A percentile compares a stretch with the other conserved stretches of the same genome.
phyloP scores from a whole-genome alignment of 2,797 vertebrate species.

The Enteromius paludinosus region DNA sequence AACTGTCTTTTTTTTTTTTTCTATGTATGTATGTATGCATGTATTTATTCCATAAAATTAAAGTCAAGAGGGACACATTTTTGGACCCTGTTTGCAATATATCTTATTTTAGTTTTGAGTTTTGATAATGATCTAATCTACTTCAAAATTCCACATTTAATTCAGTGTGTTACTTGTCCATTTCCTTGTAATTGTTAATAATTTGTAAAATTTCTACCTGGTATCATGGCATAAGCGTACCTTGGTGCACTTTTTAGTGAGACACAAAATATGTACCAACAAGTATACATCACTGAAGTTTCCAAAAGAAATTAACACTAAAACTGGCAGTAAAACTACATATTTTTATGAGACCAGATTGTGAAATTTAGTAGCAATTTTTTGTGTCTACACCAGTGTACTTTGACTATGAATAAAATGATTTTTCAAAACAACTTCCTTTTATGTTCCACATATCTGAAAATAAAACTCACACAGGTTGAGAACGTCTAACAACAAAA shows the following conservation, averaged over 20 bases:
- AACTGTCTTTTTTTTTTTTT: too few relatives aligned
- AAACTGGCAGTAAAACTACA: too few relatives aligned
- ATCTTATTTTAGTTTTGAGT: neutral
- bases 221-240: too few relatives aligned
- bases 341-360: too few relatives aligned
- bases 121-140: neutral
- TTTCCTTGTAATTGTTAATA: neutral
- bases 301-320: too few relatives aligned
- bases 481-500: neutral
- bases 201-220: neutral
- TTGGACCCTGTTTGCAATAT: neutral
- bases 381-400: neutral
- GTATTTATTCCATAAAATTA: neutral
- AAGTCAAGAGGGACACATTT: neutral
- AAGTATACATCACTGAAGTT: too few relatives aligned
- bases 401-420: neutral
- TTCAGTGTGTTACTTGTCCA: neutral
- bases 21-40: neutral
- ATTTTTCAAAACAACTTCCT: neutral
- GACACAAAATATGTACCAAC: too few relatives aligned
- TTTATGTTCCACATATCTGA: neutral
- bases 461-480: conserved; percentile 6
- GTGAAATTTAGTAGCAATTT: neutral
- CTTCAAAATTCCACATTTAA: neutral
- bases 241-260: too few relatives aligned